Evolutionary conservation across 2,888 invertebrate genomes (phyloP).

Genomic region (Campopleginae sp.): DNA sequence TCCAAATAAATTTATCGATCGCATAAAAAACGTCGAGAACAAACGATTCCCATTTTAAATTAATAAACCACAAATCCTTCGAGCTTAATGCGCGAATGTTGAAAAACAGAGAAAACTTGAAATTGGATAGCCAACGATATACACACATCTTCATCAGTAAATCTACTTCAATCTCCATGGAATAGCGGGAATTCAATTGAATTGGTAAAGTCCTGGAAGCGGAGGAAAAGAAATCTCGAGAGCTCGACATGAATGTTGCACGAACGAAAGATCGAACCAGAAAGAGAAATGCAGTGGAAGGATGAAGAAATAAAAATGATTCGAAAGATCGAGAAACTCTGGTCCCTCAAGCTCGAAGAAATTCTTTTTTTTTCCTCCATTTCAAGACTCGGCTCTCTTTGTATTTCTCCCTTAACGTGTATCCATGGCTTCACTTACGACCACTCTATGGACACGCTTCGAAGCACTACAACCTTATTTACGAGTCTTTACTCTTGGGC

Average conservation of each 20-base stretch:
- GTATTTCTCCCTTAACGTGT: background rate
- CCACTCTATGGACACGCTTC: slow-evolving; percentile 54
- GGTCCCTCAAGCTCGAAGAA: slow-evolving; percentile 34
- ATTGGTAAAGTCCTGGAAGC: background rate
- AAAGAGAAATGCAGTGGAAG: background rate
- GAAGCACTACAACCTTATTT: slow-evolving; percentile 62
- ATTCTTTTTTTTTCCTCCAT: slow-evolving; percentile 36
- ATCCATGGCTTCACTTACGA: slow-evolving; percentile 11
- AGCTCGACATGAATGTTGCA: background rate
- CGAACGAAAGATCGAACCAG: background rate
- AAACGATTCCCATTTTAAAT: background rate
- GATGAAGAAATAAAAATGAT: background rate
- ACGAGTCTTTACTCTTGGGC: slow-evolving; percentile 56
- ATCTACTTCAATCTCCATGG: background rate
- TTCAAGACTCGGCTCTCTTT: slow-evolving; percentile 20
- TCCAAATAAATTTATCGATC: background rate
- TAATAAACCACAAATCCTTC: background rate
- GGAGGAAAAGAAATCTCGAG: background rate
- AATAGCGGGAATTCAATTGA: background rate
- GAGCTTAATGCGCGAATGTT: background rate
- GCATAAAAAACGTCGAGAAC: background rate
- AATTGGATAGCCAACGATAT: background rate
- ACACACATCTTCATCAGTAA: background rate
- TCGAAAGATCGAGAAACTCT: slow-evolving; percentile 38
- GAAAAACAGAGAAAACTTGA: background rate